Percentiles rank a stretch among this genome's conserved stretches.
phyloP scores from a whole-genome alignment of 2,113 vertebrate species.

The Ceratotherium simum region DNA sequence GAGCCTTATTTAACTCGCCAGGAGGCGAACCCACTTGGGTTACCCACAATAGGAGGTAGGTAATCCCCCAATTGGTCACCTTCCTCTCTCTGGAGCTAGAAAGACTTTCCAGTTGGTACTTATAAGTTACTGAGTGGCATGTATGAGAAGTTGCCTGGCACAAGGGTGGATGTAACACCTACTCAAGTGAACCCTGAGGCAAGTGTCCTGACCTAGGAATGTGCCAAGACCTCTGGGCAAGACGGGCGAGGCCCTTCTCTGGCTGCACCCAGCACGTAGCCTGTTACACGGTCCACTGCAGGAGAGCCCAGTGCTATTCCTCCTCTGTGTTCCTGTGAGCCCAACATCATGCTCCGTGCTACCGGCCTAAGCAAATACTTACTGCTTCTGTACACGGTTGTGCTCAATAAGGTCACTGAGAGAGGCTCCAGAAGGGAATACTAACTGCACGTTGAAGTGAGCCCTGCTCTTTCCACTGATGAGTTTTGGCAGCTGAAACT shows the following conservation, averaged over 20 bases:
- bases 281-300: accelerated
- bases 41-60: neutral
- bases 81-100: neutral
- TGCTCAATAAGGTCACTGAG: accelerated
- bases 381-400: neutral
- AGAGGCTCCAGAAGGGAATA: neutral
- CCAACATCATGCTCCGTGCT: accelerated
- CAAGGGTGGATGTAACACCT: accelerated
- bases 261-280: neutral
- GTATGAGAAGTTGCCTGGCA: neutral
- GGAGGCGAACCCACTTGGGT: too few relatives aligned
- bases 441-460: neutral
- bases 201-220: neutral
- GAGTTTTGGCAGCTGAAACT: neutral
- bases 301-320: neutral
- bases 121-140: neutral
- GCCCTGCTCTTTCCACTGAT: neutral
- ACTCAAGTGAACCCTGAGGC: neutral
- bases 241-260: neutral
- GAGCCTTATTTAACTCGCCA: too few relatives aligned
- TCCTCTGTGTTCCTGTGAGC: neutral
- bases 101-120: neutral
- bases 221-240: neutral
- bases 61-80: neutral
- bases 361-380: neutral